Conservation (phyloP, 2,113 vertebrate genomes). For the Opisthocomus hoazin region DNA sequence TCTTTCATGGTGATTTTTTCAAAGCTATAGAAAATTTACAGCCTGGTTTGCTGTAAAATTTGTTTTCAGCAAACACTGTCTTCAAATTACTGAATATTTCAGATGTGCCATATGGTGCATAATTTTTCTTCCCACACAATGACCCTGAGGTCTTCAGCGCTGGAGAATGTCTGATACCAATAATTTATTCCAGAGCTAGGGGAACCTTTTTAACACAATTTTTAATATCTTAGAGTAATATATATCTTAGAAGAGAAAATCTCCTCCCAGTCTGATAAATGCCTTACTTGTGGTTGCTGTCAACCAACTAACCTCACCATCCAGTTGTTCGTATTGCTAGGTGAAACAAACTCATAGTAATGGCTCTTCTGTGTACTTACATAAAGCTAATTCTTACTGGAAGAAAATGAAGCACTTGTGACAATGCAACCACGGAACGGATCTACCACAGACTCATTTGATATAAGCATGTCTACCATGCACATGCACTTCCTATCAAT, state of each 20-base stretch:
- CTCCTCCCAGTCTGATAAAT: neutral
- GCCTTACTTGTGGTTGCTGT: neutral
- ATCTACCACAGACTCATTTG: neutral
- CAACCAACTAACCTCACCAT: neutral
- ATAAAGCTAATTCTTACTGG: neutral
- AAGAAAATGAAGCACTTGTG: neutral
- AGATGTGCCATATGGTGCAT: neutral
- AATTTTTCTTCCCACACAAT: neutral
- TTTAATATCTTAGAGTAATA: neutral
- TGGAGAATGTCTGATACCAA: neutral
- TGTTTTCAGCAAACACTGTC: conserved; percentile 21
- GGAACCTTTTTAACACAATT: neutral
- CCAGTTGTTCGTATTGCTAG: neutral
- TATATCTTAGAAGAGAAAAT: neutral
- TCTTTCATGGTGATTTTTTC: neutral
- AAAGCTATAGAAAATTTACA: neutral
- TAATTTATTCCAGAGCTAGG: neutral
- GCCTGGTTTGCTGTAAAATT: neutral
- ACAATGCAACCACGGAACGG: neutral
- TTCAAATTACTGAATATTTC: conserved; percentile 17
- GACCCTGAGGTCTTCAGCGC: neutral
- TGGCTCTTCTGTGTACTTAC: neutral
- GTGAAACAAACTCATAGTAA: neutral
- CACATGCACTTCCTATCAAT: neutral
- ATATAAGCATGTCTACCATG: neutral